phyloP scores from a whole-genome alignment of 2,888 invertebrate genomes.

The Troilus luridus region DNA sequence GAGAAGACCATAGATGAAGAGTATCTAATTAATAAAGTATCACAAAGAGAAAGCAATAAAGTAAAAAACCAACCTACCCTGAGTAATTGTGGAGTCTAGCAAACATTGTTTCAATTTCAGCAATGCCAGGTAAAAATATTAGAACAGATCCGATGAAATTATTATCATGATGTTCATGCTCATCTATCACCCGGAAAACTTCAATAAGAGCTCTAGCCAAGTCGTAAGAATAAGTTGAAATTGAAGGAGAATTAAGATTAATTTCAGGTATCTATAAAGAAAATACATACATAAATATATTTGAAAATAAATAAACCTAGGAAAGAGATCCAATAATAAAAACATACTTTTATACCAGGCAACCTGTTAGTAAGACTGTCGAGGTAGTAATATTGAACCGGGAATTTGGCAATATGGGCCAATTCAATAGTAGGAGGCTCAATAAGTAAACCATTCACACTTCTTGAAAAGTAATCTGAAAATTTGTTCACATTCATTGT shows the following conservation, averaged over 20 bases:
- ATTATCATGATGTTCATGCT: constrained; percentile 68
- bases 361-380: constrained; percentile 70
- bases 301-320: neutral
- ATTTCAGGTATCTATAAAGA: constrained; percentile 59
- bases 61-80: neutral
- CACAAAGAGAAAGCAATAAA: neutral
- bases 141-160: constrained; percentile 76
- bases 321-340: neutral
- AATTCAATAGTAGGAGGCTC: constrained; percentile 74
- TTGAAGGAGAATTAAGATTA: constrained; percentile 67
- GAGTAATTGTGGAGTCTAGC: constrained; percentile 68
- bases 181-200: constrained; percentile 78
- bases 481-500: constrained; percentile 85
- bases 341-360: constrained; percentile 28
- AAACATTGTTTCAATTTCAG: constrained; percentile 84
- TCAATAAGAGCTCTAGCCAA: constrained; percentile 76
- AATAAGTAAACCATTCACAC: constrained; percentile 67
- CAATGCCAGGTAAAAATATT: constrained; percentile 90
- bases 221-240: constrained; percentile 75
- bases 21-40: no score
- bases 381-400: constrained; percentile 77
- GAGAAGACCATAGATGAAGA: no score
- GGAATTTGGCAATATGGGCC: constrained; percentile 72
- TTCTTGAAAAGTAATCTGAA: constrained; percentile 77
- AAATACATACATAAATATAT: neutral